Evolutionary conservation across 1,140 invertebrate species (phyloP), one percentile per base, ranked within the genome.

Genomic region (Drosophila tristis): DNA sequence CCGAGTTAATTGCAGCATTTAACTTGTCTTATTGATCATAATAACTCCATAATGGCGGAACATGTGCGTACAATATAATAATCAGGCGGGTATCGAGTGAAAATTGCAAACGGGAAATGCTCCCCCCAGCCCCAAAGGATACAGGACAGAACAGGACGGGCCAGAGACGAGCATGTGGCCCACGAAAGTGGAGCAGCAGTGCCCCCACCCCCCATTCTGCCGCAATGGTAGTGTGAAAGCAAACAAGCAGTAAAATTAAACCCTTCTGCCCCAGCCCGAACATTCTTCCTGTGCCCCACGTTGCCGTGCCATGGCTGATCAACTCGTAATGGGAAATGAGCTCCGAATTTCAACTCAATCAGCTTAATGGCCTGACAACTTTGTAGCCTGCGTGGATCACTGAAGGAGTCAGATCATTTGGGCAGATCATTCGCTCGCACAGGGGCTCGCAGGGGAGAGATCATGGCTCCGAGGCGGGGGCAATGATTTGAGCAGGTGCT

Each of bases 21-120:
- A 91, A 91, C 82, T 82, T 91, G 90, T 91, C 90, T 91, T 91
- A 91, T 91, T 91, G 90, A 91, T 91, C 90, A 91, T 91, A 91
- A 91, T 91, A 91, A 91, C 90, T 91, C 90, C 90, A 91, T 91
- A 91, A 91, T 91, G 90, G 87, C 90, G 90, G 87, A 91, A 91
- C 90, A 91, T 91, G 90, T 87, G 90, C 82, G 84, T 84, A 87
- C 84, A 87, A 87, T 87, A 87, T 87, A 87, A 87, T 87, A 87
- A 87, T 87, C 84, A 87, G 82, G 54, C 81, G 59, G 62, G 77
- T 55, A 74, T 66, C 76, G 84, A 87, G 84, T 89, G 84, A 82
- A 87, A 87, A 87, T 89, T 89, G 82, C 82, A 60, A 86, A 86
- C 78, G 82, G 82, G 74, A 82, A 84, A 82, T 78, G 68, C 60